Base-by-base conservation (phyloP, 2,113 vertebrate species). In the Larimichthys polyactis region DNA sequence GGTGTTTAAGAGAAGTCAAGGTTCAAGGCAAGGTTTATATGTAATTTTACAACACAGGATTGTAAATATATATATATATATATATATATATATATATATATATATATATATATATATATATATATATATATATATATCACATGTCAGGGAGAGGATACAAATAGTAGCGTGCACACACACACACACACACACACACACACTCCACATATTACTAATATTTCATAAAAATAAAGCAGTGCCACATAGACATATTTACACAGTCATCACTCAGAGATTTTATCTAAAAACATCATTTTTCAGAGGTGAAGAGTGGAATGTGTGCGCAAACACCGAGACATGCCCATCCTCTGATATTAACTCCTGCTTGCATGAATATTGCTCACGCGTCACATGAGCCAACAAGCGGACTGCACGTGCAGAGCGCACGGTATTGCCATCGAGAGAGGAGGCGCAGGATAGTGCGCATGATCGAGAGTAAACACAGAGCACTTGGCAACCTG, bases 301-400 rank as follows among this genome's bases (percentile, higher is more conserved):
- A 10, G 14, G 19, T 40, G n/a, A 43, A 36, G 24, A 0, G 17
- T 67, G 69, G 6, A 73, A n/a, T 62, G 17, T 63, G 5, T 62
- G 65, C 71, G 62, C 57, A 65, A 60, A 75, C 51, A 68, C 49
- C 71, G 49, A 58, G 63, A 20, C 76, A 80, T 32, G 52, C 32
- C 27, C 59, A 15, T 81, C 54, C 86, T n/a, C 36, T 75, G 60
- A 69, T 14, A 71, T 85, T 59, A 80, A 76, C 81, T 78, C 64
- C 65, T 80, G 81, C 83, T 65, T 68, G 85, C 80, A 57, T 90
- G 72, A 82, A 87, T 87, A 85, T 88, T 87, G 78, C 78, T 87
- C 78, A 90, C 74, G 83, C 77, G 66, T 92, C 93, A 95, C 93
- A 94, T 91, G 91, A 92, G 92, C 69, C 85, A 91, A 57, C 78